phyloP scores from a whole-genome alignment of 2,113 vertebrate genomes.

The Podocnemis expansa region DNA sequence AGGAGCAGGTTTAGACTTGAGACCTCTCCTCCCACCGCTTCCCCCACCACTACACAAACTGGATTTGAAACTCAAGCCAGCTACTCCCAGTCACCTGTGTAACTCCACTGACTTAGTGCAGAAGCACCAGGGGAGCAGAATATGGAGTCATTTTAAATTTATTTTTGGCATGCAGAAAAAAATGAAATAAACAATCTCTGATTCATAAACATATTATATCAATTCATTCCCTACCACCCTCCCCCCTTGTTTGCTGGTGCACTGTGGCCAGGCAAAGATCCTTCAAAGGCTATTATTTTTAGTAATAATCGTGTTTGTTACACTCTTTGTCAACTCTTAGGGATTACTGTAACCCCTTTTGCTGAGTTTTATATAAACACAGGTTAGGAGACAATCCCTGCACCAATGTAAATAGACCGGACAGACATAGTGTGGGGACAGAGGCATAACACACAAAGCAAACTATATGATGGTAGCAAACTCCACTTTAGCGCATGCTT shows the following conservation, averaged over 20 bases:
- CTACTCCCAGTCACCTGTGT: constrained; percentile 34
- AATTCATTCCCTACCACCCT: neutral
- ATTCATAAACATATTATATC: neutral
- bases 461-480: neutral
- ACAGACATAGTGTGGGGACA: neutral
- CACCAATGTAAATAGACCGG: neutral
- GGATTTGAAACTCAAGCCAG: constrained; percentile 62
- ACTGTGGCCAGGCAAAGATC: neutral
- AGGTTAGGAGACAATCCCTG: neutral
- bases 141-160: neutral
- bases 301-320: neutral
- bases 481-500: neutral
- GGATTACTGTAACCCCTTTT: neutral
- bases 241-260: neutral
- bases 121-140: constrained; percentile 13
- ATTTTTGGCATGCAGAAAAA: neutral
- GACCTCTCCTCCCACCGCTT: constrained; percentile 61
- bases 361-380: neutral
- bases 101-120: constrained; percentile 32
- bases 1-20: constrained; percentile 70
- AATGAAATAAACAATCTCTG: neutral
- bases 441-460: neutral
- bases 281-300: neutral
- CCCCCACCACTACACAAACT: constrained; percentile 66
- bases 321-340: too few species aligned